phyloP scores from a whole-genome alignment of 1,140 invertebrate species.

The Drosophila suzukii region DNA sequence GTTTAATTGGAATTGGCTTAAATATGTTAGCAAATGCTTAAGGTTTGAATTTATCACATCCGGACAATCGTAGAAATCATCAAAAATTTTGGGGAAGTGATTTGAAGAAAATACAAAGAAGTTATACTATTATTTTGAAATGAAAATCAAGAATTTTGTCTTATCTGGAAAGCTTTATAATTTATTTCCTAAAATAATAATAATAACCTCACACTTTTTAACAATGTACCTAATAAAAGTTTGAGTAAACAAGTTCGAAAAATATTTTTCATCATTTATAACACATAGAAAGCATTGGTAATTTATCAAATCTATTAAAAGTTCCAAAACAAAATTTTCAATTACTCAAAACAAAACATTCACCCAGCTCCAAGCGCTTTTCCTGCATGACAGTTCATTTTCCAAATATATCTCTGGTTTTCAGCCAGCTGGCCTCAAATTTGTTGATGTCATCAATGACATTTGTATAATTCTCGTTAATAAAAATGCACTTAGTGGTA shows the following conservation, averaged over 20 bases:
- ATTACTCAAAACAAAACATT: background rate
- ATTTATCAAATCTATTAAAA: constrained; percentile 9
- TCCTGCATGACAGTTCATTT: background rate
- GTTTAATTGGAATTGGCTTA: constrained; percentile 9
- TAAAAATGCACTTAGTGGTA: constrained; percentile 36
- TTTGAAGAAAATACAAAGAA: too few species aligned
- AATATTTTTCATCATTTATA: constrained; percentile 9
- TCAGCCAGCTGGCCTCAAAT: constrained; percentile 13
- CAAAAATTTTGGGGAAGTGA: background rate
- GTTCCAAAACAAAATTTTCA: background rate
- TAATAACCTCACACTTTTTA: background rate
- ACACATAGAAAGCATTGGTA: background rate
- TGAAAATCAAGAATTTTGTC: background rate
- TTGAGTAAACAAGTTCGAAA: constrained; percentile 6
- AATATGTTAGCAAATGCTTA: background rate
- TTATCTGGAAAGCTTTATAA: background rate
- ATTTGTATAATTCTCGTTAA: constrained; percentile 22
- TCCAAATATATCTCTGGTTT: constrained; percentile 8
- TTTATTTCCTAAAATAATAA: background rate
- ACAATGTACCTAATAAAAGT: background rate
- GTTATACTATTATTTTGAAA: background rate
- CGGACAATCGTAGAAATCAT: background rate
- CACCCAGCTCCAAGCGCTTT: background rate
- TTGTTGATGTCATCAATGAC: constrained; percentile 28
- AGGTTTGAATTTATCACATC: background rate